A percentile compares a stretch with the other conserved stretches of the same genome.
These are phyloP conservation scores for Alexandromys fortis DNA, from an alignment of 2,113 vertebrate genomes.

Conservation along the genomic window DNA sequence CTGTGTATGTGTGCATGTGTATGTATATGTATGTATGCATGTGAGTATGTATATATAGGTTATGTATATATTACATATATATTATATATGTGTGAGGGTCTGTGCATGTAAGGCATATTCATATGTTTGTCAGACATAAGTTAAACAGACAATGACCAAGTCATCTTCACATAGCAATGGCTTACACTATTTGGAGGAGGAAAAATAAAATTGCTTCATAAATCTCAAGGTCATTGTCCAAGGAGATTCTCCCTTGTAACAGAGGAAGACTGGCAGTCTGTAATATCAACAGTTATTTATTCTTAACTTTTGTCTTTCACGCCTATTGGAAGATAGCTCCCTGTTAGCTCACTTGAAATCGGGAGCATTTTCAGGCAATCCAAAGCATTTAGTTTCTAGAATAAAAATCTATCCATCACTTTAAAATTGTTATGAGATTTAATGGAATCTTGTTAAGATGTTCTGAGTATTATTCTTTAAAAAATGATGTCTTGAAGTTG, in stretches of 20 bases:
- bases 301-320: background rate
- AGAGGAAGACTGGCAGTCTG: background rate
- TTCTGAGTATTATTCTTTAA: background rate
- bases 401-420: background rate
- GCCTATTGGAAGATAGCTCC: background rate
- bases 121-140: background rate
- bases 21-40: background rate
- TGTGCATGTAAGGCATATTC: background rate
- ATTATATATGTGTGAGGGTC: background rate
- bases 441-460: background rate
- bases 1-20: background rate
- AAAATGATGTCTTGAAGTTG: constrained; percentile 43
- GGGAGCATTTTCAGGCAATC: constrained; percentile 26
- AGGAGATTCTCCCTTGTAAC: background rate
- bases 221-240: background rate
- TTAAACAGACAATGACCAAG: background rate
- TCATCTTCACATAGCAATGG: constrained; percentile 16
- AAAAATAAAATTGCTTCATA: constrained; percentile 21
- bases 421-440: background rate
- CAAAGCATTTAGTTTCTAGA: constrained; percentile 18
- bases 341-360: constrained; percentile 18
- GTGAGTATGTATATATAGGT: background rate
- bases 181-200: constrained; percentile 11
- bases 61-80: no score
- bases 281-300: constrained; percentile 1